These are phyloP conservation scores for Rhimphoctona megacephalus DNA, from an alignment of 2,888 invertebrate genomes.

Conservation along the genomic window DNA sequence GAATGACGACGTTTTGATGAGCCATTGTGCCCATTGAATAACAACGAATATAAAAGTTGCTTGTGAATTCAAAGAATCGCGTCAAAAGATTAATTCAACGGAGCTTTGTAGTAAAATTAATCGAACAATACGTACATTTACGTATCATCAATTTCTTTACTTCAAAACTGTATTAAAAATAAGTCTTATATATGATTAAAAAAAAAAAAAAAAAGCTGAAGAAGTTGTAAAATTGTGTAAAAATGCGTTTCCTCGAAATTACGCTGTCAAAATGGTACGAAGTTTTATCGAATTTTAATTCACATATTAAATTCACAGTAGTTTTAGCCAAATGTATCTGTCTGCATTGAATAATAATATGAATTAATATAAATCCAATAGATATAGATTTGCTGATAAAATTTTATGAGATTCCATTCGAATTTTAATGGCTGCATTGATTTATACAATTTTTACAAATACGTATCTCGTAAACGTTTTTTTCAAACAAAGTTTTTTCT, in stretches of 20 bases:
- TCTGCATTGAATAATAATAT: background rate
- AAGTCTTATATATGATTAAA: background rate
- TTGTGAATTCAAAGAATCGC: conserved; percentile 3
- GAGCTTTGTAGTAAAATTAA: background rate
- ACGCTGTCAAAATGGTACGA: no score
- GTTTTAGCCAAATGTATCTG: background rate
- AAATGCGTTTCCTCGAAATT: background rate
- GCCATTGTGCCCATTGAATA: conserved; percentile 43
- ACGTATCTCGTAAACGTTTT: background rate
- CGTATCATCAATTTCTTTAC: background rate
- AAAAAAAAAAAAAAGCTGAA: background rate
- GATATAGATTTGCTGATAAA: background rate
- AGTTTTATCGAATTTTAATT: background rate
- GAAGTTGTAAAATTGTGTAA: background rate
- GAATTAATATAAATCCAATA: background rate
- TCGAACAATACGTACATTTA: background rate
- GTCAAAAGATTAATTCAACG: background rate
- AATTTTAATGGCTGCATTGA: background rate
- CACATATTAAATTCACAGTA: background rate
- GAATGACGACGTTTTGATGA: conserved; percentile 38
- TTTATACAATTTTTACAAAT: background rate
- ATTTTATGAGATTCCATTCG: background rate
- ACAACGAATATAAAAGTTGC: conserved; percentile 4
- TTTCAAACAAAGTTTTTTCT: background rate
- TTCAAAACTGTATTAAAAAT: background rate